Base-by-base conservation (phyloP, 2,888 invertebrate genomes). In the Lasioglossum oenotherae region DNA sequence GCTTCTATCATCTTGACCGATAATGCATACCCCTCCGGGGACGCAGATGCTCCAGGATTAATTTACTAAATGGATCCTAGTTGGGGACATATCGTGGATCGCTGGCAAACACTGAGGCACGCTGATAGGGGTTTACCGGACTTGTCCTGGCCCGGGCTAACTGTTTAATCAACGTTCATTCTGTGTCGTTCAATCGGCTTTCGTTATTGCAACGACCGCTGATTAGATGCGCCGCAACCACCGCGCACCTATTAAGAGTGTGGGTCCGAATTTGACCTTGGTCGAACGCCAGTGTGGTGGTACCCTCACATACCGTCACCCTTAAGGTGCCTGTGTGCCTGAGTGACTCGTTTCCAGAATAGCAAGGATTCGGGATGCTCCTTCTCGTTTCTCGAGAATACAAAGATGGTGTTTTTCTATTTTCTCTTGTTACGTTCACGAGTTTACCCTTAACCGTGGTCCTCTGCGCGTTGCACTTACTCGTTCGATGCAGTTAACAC, bases 111-210 rank as follows among this genome's bases (percentile, higher is more conserved):
- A 31, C 23, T 23, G n/a, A 64, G 49, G 49, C 44, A 1, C 16
- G 49, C 69, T n/a, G 64, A 78, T 35, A 74, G 67, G 53, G 60
- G 60, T 16, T 44, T 35, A 67, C 35, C 27, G 41, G n/a, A n/a
- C n/a, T 38, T 44, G 53, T 44, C 71, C 73, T 46, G 3, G n/a
- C n/a, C 44, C 12, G 31, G 23, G 49, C 27, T 57, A 77, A 89
- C 88, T 77, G 72, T 85, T 81, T 87, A 87, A 87, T 85, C 84
- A 85, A 85, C 80, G 85, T 46, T 81, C 57, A 73, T 88, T 74
- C 83, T 57, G 14, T 38, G 72, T 67, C n/a, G 71, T 82, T 80
- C 80, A 44, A 87, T 87, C 81, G 74, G 38, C 73, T 73, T 31
- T 69, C 72, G 60, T 60, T 78, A 72, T 79, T 85, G 78, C 72